phyloP scores from a whole-genome alignment of 2,797 vertebrate genomes.

The Esox masquinongy region DNA sequence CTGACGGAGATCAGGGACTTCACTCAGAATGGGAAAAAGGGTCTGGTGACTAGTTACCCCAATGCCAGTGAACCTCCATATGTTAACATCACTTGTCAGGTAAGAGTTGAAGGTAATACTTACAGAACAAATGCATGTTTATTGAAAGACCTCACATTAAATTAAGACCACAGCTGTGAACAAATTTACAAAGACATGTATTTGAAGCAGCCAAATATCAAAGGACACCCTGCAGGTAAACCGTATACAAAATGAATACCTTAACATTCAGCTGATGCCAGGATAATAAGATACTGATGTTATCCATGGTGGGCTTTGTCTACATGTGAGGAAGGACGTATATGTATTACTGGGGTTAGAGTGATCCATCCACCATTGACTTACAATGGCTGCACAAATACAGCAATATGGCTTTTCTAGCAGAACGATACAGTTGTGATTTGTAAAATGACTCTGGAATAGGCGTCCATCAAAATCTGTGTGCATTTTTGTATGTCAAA shows the following conservation, averaged over 20 bases:
- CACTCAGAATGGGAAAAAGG: slow-evolving; percentile 76
- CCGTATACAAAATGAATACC: background rate
- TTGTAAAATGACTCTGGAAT: background rate
- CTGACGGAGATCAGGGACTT: slow-evolving; percentile 81
- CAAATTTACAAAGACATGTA: background rate
- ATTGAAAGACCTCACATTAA: background rate
- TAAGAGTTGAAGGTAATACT: slow-evolving; percentile 58
- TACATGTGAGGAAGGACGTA: slow-evolving; percentile 12
- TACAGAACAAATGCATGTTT: background rate
- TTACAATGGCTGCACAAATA: background rate
- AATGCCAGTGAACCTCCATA: slow-evolving; percentile 80
- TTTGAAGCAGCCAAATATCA: background rate
- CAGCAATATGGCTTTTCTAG: background rate
- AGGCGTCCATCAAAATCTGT: background rate
- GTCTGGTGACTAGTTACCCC: slow-evolving; percentile 71
- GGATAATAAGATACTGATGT: slow-evolving; percentile 21
- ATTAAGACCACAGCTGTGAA: background rate
- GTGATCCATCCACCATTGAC: background rate
- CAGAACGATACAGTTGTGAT: background rate
- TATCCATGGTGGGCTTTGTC: slow-evolving; percentile 20
- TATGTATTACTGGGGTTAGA: background rate
- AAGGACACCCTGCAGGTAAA: background rate
- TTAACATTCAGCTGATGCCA: slow-evolving; percentile 34
- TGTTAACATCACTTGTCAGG: slow-evolving; percentile 89
- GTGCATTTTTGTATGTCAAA: background rate